These are phyloP conservation scores for Andrena minutula DNA, from an alignment of 2,888 invertebrate species.

Conservation along the genomic window DNA sequence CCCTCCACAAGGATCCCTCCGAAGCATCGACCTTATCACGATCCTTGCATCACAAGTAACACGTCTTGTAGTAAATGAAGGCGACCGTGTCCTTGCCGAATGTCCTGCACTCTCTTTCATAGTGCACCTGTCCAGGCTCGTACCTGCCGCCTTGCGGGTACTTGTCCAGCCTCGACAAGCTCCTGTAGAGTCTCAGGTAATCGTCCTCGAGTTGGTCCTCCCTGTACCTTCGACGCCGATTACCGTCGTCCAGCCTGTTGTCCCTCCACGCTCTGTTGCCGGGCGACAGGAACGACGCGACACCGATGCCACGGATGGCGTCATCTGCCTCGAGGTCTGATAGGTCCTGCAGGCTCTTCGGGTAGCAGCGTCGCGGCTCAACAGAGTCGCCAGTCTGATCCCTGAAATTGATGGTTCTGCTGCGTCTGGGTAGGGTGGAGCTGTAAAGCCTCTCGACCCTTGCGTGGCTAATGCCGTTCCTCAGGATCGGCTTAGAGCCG, in stretches of 20 bases:
- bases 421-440: slow-evolving; percentile 77
- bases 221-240: slow-evolving; percentile 43
- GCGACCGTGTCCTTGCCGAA: slow-evolving; percentile 84
- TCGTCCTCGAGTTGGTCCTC: slow-evolving; percentile 72
- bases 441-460: slow-evolving; percentile 69
- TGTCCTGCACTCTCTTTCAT: slow-evolving; percentile 83
- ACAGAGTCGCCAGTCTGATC: slow-evolving; percentile 60
- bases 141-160: slow-evolving; percentile 71
- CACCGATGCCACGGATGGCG: slow-evolving; percentile 5
- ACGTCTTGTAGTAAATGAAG: slow-evolving; percentile 84
- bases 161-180: slow-evolving; percentile 74
- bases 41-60: slow-evolving; percentile 82
- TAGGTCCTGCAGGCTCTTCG: slow-evolving; percentile 80
- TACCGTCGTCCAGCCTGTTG: slow-evolving; percentile 38
- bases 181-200: slow-evolving; percentile 76
- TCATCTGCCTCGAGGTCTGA: slow-evolving; percentile 80
- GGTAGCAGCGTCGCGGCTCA: slow-evolving; percentile 67
- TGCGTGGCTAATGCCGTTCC: slow-evolving; percentile 57
- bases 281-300: slow-evolving; percentile 17
- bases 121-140: slow-evolving; percentile 82
- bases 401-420: slow-evolving; percentile 72
- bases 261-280: slow-evolving; percentile 17
- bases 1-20: slow-evolving; percentile 30
- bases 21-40: slow-evolving; percentile 16
- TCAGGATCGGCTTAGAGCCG: slow-evolving; percentile 59